phyloP scores from a whole-genome alignment of 2,888 invertebrate species.

The Abrostola tripartita region DNA sequence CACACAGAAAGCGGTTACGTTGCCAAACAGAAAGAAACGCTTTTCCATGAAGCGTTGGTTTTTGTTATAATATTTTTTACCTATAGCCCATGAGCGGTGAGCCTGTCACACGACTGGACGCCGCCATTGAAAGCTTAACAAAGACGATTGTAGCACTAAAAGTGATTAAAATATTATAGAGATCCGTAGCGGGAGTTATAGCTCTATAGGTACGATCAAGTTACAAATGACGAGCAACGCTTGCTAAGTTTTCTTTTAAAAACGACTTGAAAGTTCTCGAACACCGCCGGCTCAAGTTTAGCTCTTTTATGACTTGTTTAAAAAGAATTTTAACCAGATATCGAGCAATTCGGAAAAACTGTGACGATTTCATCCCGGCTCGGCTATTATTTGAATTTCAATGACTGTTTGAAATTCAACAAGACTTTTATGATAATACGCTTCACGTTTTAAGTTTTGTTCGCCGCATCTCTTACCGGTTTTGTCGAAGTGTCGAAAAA shows the following conservation, averaged over 20 bases:
- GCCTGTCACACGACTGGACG: conserved; percentile 17
- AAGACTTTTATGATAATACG: conserved; percentile 76
- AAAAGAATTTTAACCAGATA: conserved; percentile 57
- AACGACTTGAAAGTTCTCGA: conserved; percentile 45
- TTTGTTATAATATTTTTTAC: conserved; percentile 40
- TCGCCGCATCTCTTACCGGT: conserved; percentile 71
- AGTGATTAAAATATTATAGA: conserved; percentile 22
- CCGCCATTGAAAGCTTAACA: conserved; percentile 31
- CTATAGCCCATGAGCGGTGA: conserved; percentile 19
- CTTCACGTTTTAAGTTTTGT: conserved; percentile 57
- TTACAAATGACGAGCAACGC: conserved; percentile 33
- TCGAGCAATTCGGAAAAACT: conserved; percentile 55
- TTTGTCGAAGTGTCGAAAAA: conserved; percentile 73
- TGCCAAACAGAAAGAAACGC: conserved; percentile 71
- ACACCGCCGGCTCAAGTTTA: conserved; percentile 32
- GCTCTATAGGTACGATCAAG: conserved; percentile 22
- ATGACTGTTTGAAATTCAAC: conserved; percentile 72
- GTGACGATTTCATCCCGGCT: conserved; percentile 58
- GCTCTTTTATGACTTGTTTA: conserved; percentile 49
- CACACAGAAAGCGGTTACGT: conserved; percentile 73
- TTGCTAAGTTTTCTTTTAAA: conserved; percentile 38
- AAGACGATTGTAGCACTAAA: conserved; percentile 8
- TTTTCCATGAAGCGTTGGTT: conserved; percentile 66
- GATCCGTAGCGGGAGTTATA: conserved; percentile 3
- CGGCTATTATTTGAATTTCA: conserved; percentile 73